Percentiles rank a stretch among this genome's conserved stretches.
phyloP scores from a whole-genome alignment of 2,797 vertebrate species.

The Ataeniobius toweri region DNA sequence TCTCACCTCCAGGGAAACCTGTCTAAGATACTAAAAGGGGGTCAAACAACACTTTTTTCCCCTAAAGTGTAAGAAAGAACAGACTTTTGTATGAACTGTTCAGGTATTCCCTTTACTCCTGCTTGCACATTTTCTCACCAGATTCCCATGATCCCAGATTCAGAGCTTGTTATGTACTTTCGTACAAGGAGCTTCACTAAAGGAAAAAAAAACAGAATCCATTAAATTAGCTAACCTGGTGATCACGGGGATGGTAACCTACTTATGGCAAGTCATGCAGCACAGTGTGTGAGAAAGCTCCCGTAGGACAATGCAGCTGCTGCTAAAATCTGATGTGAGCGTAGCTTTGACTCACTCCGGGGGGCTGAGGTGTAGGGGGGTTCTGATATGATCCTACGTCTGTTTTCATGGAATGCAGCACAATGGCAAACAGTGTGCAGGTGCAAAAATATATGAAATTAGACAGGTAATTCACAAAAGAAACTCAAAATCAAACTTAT shows the following conservation, averaged over 20 bases:
- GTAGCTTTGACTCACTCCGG: constrained; percentile 12
- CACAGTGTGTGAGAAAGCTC: constrained; percentile 4
- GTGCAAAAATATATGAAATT: neutral
- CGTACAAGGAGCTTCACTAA: neutral
- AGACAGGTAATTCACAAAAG: neutral
- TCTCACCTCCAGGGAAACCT: neutral
- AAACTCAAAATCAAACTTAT: neutral
- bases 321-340: neutral
- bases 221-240: constrained; percentile 31
- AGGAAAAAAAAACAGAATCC: neutral
- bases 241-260: constrained; percentile 37
- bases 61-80: neutral
- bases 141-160: neutral
- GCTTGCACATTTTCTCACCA: constrained; percentile 5
- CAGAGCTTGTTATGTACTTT: neutral
- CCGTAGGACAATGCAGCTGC: neutral
- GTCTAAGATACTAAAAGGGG: constrained; percentile 1
- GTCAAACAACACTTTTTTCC: neutral
- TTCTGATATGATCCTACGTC: constrained; percentile 3
- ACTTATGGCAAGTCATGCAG: constrained; percentile 46
- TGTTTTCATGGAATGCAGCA: neutral
- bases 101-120: constrained; percentile 1
- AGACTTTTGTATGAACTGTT: neutral
- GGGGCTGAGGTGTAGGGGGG: neutral
- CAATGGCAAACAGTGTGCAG: neutral